Conservation (phyloP, 2,113 vertebrate species). For the Oreochromis niloticus region DNA sequence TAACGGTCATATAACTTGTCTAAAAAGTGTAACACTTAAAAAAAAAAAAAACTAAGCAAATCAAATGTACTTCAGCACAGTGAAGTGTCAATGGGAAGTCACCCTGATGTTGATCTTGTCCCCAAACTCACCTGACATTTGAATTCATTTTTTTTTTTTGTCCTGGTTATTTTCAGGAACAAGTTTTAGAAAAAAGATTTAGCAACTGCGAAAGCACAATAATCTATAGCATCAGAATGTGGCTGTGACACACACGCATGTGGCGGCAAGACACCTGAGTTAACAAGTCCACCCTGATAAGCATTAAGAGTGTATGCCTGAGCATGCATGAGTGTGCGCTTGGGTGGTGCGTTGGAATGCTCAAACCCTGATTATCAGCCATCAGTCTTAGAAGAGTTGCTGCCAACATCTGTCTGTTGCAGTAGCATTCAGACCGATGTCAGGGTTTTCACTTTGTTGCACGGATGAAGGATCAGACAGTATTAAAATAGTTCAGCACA, state of each 20-base stretch:
- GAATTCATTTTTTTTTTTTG: background rate
- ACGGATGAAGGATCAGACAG: constrained; percentile 25
- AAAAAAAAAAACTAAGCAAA: background rate
- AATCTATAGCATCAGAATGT: background rate
- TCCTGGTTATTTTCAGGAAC: constrained; percentile 3
- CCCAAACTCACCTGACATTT: constrained; percentile 52
- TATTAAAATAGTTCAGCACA: constrained; percentile 24
- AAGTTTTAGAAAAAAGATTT: background rate
- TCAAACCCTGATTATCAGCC: constrained; percentile 42
- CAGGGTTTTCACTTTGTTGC: constrained; percentile 15
- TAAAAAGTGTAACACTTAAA: background rate
- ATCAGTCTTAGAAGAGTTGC: constrained; percentile 40
- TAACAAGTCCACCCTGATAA: constrained; percentile 35
- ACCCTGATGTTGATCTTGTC: too few relatives aligned
- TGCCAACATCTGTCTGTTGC: constrained; percentile 47
- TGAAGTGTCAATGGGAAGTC: background rate
- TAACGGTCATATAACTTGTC: background rate
- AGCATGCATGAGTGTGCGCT: background rate
- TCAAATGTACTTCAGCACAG: background rate
- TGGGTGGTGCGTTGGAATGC: constrained; percentile 15
- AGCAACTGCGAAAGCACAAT: background rate
- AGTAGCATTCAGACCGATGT: background rate
- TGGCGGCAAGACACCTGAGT: background rate
- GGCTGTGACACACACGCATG: background rate
- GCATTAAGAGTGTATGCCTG: constrained; percentile 19